Percentiles rank a stretch among this genome's conserved stretches.
These are phyloP conservation scores for Orchesella cincta DNA, from an alignment of 1,140 invertebrate species.

Conservation along the genomic window DNA sequence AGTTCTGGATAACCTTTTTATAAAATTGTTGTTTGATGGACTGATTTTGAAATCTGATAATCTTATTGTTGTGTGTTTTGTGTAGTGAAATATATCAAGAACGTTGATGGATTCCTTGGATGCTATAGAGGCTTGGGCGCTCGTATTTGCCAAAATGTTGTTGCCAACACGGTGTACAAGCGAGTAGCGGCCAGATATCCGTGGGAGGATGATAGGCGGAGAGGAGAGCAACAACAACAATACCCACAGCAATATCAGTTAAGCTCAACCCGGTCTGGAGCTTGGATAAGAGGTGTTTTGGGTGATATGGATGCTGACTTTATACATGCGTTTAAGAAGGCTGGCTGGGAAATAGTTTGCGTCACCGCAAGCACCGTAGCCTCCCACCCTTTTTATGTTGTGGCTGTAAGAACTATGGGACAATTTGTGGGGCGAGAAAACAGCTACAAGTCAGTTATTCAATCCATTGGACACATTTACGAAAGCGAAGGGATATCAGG, in stretches of 20 bases:
- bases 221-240: neutral
- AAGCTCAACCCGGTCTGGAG: constrained; percentile 52
- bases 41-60: constrained; percentile 14
- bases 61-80: constrained; percentile 43
- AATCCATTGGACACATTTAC: neutral
- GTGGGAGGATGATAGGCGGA: constrained; percentile 39
- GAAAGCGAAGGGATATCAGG: constrained; percentile 9
- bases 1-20: constrained; percentile 1
- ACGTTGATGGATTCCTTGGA: constrained; percentile 77
- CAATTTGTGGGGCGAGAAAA: constrained; percentile 86
- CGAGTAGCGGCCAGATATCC: constrained; percentile 11
- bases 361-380: constrained; percentile 68
- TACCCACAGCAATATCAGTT: constrained; percentile 41
- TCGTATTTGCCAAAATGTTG: constrained; percentile 59
- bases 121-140: constrained; percentile 79
- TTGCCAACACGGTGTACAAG: constrained; percentile 51
- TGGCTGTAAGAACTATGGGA: constrained; percentile 82
- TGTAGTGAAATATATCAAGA: constrained; percentile 76
- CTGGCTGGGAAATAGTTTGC: constrained; percentile 43
- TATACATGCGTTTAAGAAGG: constrained; percentile 30
- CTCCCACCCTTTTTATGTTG: constrained; percentile 78
- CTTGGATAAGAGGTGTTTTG: neutral
- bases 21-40: neutral
- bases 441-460: constrained; percentile 67
- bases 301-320: constrained; percentile 24